Base-by-base conservation (phyloP, 2,797 vertebrate genomes). In the Gymnocypris eckloni region DNA sequence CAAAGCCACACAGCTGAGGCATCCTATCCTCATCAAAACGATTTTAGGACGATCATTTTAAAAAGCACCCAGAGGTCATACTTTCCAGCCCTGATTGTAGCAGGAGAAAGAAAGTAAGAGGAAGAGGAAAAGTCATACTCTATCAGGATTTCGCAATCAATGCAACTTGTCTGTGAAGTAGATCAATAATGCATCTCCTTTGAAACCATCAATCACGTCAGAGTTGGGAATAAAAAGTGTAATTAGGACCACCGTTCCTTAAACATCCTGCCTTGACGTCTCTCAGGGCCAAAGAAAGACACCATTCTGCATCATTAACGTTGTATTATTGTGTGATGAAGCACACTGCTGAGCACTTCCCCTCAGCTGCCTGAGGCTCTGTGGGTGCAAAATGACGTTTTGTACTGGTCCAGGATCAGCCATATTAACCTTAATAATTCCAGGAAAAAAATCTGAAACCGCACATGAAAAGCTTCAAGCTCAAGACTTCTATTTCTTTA, bases 131-230 rank as follows among this genome's bases (percentile, higher is more conserved):
- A 92, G 87, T 92, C 94, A 92, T 94, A 92, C 93, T 94, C 93
- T 93, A 93, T 95, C 92, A 89, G 94, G 93, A 93, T 93, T 92
- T 64, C 93, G 92, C 94, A 96, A 96, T 96, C 95, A 95, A 96
- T 96, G 95, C 92, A 93, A 94, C 94, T 96, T 95, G 95, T 96
- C 95, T 95, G 94, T 95, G 93, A 94, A 95, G 95, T 93, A 93
- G 93, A 96, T 96, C 95, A 91, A 96, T 96, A 95, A 93, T 88
- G 92, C 93, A 93, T 94, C 93, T 87, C 92, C 93, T 94, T 95
- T 94, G 93, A 95, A 96, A 95, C 96, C 94, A 93, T 95, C 95
- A 93, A 93, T 96, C 95, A 95, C 86, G 87, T 92, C 92, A 86
- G 92, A 90, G 90, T 92, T 93, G 94, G 94, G 93, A 94, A 94